Percentiles rank a stretch among this genome's conserved stretches.
phyloP scores from a whole-genome alignment of 2,797 vertebrate genomes.

The Semaprochilodus insignis region DNA sequence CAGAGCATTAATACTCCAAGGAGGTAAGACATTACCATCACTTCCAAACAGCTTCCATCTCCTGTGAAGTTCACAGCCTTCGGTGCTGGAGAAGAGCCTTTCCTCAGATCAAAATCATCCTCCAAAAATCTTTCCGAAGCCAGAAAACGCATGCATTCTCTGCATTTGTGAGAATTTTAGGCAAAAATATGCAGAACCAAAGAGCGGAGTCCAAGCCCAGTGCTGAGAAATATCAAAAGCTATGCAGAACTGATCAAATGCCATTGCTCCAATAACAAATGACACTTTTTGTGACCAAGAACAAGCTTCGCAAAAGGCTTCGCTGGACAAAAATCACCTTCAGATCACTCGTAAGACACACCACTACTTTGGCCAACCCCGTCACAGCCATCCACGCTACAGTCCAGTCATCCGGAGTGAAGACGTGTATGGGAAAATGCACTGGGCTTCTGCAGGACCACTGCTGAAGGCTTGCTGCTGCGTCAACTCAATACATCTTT shows the following conservation, averaged over 20 bases:
- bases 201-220: neutral
- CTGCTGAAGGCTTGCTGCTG: constrained; percentile 10
- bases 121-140: constrained; percentile 31
- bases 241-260: neutral
- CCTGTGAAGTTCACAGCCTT: neutral
- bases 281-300: neutral
- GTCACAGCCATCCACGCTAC: constrained; percentile 7
- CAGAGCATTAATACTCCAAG: neutral
- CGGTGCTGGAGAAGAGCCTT: neutral
- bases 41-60: neutral
- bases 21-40: constrained; percentile 25
- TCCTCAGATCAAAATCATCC: constrained; percentile 27
- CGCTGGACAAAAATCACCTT: constrained; percentile 3
- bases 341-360: neutral
- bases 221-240: neutral
- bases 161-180: constrained; percentile 1
- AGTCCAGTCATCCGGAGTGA: neutral
- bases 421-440: constrained; percentile 6
- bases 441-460: neutral
- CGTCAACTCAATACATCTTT: constrained; percentile 28
- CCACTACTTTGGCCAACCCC: neutral
- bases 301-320: neutral
- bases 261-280: constrained; percentile 31
- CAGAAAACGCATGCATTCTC: neutral
- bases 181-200: neutral